Evolutionary conservation across 2,797 vertebrate species (phyloP).

Genomic region (Craterocephalus amniculus): DNA sequence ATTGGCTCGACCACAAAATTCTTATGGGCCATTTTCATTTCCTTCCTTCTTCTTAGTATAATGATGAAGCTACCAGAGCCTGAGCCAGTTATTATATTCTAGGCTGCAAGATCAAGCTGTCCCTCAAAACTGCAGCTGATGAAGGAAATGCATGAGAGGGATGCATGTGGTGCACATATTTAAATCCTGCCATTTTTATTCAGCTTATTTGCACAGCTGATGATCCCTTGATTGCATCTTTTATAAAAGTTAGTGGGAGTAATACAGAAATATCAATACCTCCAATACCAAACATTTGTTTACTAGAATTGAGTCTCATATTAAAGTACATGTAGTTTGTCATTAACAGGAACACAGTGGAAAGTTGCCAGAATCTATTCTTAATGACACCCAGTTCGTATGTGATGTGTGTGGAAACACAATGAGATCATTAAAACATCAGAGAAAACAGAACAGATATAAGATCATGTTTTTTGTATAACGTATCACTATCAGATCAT

Average conservation of each 20-base stretch:
- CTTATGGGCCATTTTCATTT: not conserved
- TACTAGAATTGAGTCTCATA: too few relatives aligned
- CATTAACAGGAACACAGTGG: too few relatives aligned
- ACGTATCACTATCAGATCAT: not conserved
- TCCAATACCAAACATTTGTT: too few relatives aligned
- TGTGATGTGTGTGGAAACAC: not conserved
- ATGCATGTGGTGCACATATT: slow-evolving; percentile 15
- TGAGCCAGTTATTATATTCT: slow-evolving; percentile 1
- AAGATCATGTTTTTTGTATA: too few relatives aligned
- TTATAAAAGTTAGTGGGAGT: not conserved
- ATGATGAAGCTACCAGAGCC: slow-evolving; percentile 9
- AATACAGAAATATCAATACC: too few relatives aligned
- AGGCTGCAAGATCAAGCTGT: slow-evolving; percentile 18
- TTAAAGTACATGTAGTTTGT: too few relatives aligned
- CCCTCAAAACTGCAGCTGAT: slow-evolving; percentile 28
- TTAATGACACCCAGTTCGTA: not conserved
- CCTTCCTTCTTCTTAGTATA: slow-evolving; percentile 4
- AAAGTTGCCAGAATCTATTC: too few relatives aligned
- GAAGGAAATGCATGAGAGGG: slow-evolving; percentile 30
- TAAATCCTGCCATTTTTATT: slow-evolving; percentile 8
- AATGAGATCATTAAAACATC: not conserved
- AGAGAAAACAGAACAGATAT: too few relatives aligned
- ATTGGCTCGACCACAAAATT: slow-evolving; percentile 6
- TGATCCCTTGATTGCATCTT: not conserved
- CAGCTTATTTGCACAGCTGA: not conserved